phyloP scores from a whole-genome alignment of 1,140 invertebrate species.

The Rhopalosiphum maidis region DNA sequence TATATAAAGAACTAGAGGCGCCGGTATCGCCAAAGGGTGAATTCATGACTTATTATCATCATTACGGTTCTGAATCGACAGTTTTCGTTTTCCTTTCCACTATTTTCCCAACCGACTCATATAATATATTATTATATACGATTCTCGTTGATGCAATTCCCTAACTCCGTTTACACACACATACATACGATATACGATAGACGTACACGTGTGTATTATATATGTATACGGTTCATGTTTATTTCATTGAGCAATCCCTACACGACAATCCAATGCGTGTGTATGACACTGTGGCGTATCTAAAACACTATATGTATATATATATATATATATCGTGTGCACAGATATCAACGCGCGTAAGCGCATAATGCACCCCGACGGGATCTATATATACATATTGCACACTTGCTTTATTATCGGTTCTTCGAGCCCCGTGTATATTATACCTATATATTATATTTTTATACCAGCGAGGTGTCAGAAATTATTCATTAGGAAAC shows the following conservation, averaged over 20 bases:
- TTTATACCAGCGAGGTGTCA: background rate
- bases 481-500: constrained; percentile 1
- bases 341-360: background rate
- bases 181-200: background rate
- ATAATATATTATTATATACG: background rate
- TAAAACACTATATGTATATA: background rate
- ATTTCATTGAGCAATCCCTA: constrained; percentile 36
- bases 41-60: constrained; percentile 56
- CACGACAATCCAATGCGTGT: background rate
- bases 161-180: background rate
- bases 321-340: background rate
- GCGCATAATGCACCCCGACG: constrained; percentile 9
- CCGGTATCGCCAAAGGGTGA: constrained; percentile 56
- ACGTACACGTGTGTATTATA: too few species aligned
- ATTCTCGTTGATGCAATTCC: constrained; percentile 39
- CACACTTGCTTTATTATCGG: background rate
- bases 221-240: background rate
- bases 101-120: constrained; percentile 43
- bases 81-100: constrained; percentile 53
- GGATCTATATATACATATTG: background rate
- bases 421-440: background rate
- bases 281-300: background rate
- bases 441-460: background rate
- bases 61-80: constrained; percentile 56
- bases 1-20: constrained; percentile 53